Conservation (phyloP, 35 echinoderm and acorn worm species). For the Diadema setosum region DNA sequence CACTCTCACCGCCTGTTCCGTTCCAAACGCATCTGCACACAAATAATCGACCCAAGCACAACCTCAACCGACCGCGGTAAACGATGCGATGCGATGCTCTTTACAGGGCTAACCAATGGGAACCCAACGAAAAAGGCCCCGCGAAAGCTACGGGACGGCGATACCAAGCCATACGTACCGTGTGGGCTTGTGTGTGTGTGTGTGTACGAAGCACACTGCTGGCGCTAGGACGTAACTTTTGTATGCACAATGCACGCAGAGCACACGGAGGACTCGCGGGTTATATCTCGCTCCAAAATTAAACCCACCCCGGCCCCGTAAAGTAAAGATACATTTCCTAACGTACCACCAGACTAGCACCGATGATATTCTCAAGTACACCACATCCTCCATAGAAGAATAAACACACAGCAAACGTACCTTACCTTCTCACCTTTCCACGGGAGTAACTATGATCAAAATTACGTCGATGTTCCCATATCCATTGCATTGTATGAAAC, state of each 20-base stretch:
- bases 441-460: not conserved
- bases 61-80: too few relatives aligned
- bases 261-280: too few relatives aligned
- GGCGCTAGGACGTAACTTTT: not conserved
- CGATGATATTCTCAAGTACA: not conserved
- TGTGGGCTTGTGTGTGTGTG: too few relatives aligned
- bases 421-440: not conserved
- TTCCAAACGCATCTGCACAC: too few relatives aligned
- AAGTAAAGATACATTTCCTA: too few relatives aligned
- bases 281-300: not conserved
- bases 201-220: not conserved
- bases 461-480: not conserved
- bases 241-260: not conserved
- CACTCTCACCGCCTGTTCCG: too few relatives aligned
- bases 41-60: too few relatives aligned
- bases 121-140: not conserved
- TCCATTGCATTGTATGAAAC: not conserved
- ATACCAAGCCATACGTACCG: too few relatives aligned
- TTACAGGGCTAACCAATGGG: too few relatives aligned
- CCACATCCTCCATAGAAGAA: not conserved
- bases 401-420: not conserved
- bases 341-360: too few relatives aligned
- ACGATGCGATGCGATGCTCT: too few relatives aligned
- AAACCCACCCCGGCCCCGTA: not conserved
- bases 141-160: not conserved